These are phyloP conservation scores for Pelochelys cantorii DNA, from an alignment of 2,797 vertebrate genomes.

Conservation along the genomic window DNA sequence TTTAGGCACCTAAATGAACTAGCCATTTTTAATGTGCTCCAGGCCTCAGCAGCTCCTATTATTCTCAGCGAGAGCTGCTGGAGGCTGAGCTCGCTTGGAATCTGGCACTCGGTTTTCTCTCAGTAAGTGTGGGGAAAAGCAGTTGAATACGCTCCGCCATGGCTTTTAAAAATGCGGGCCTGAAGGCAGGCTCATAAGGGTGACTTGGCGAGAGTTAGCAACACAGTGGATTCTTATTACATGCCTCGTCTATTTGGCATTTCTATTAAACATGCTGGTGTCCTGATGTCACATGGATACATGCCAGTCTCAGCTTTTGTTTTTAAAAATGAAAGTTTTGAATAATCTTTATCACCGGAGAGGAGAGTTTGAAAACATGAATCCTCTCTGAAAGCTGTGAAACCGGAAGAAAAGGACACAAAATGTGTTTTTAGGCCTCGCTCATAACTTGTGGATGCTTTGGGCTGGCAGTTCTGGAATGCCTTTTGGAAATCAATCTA, in stretches of 20 bases:
- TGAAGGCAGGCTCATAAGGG: neutral
- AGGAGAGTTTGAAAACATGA: neutral
- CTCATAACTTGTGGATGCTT: neutral
- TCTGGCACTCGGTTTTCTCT: neutral
- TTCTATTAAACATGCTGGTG: neutral
- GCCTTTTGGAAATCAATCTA: fast-evolving
- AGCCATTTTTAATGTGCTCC: neutral
- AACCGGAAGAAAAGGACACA: neutral
- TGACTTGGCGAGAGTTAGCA: neutral
- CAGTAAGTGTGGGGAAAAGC: neutral
- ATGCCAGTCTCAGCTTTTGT: neutral
- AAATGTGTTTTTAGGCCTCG: neutral
- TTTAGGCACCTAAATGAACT: neutral
- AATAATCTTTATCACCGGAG: neutral
- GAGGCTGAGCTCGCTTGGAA: neutral
- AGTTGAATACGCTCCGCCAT: neutral
- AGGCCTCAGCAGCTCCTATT: neutral
- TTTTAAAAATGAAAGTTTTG: neutral
- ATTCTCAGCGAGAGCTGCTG: neutral
- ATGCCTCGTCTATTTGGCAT: neutral
- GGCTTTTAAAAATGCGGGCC: neutral
- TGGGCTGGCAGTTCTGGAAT: fast-evolving
- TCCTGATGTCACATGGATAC: neutral
- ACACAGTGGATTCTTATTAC: neutral
- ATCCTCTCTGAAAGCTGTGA: neutral